A percentile compares a stretch with the other conserved stretches of the same genome.
phyloP scores from a whole-genome alignment of 2,888 invertebrate genomes.

The Nemoura dubitans region DNA sequence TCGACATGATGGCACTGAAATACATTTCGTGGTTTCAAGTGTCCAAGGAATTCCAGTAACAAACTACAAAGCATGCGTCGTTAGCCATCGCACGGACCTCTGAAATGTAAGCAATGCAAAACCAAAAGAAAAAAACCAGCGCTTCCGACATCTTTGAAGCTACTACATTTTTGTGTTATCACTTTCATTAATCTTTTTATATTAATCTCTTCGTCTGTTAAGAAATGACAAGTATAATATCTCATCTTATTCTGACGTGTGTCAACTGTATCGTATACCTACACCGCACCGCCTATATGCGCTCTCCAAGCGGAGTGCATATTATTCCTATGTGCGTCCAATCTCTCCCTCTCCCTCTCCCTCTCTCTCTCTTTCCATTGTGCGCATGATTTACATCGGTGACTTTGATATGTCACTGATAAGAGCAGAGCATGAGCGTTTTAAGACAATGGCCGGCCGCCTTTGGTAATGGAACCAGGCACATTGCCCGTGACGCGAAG shows the following conservation, averaged over 20 bases:
- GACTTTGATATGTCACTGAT: constrained; percentile 18
- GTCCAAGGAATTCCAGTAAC: too few species aligned
- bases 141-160: constrained; percentile 2
- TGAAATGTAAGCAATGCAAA: not conserved
- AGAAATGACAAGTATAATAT: constrained; percentile 44
- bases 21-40: too few species aligned
- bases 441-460: constrained; percentile 18
- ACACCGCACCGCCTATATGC: not conserved
- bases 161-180: constrained; percentile 28
- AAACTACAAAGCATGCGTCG: too few species aligned
- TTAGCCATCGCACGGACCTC: too few species aligned
- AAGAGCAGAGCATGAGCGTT: not conserved
- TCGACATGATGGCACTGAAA: too few species aligned
- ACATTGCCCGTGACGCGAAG: not conserved
- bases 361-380: constrained; percentile 1
- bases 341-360: not conserved
- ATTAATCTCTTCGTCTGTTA: constrained; percentile 43
- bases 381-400: constrained; percentile 4
- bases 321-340: not conserved
- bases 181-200: constrained; percentile 30
- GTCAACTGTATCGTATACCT: constrained; percentile 39
- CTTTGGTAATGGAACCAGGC: not conserved
- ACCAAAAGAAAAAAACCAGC: not conserved
- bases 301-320: not conserved
- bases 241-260: constrained; percentile 43